Evolutionary conservation across 2,113 vertebrate genomes (phyloP).

Genomic region (Vombatus ursinus): DNA sequence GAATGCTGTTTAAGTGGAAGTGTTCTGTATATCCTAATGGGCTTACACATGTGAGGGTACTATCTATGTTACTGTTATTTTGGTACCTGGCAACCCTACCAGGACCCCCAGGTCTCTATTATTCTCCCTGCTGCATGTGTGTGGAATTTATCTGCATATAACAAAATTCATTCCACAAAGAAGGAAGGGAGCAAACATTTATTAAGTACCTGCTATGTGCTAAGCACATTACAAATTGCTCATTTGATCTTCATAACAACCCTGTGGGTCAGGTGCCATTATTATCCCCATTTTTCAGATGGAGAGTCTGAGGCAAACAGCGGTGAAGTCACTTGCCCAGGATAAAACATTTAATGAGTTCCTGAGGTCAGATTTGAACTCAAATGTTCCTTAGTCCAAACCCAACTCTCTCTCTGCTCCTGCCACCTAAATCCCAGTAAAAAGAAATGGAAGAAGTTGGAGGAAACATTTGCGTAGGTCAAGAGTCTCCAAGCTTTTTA

Average conservation of each 20-base stretch:
- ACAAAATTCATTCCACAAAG: neutral
- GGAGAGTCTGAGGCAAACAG: neutral
- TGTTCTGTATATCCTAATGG: neutral
- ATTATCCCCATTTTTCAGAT: neutral
- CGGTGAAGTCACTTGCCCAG: neutral
- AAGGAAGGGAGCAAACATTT: neutral
- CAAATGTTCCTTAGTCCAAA: neutral
- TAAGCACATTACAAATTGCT: neutral
- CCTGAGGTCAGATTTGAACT: neutral
- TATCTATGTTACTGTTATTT: neutral
- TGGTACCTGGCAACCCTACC: neutral
- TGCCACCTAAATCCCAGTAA: neutral
- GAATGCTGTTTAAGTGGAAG: neutral
- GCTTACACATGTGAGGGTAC: neutral
- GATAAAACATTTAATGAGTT: too few species aligned
- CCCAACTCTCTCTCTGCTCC: too few species aligned
- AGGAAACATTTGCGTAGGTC: neutral
- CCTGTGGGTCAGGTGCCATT: neutral
- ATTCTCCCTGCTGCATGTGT: neutral
- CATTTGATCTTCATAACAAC: neutral
- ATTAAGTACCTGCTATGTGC: neutral
- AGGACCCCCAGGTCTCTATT: neutral
- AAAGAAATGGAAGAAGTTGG: neutral
- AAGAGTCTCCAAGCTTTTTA: neutral
- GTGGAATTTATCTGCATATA: neutral